These are phyloP conservation scores for Petrocephalus zakoni DNA, from an alignment of 2,113 vertebrate species.

Conservation along the genomic window DNA sequence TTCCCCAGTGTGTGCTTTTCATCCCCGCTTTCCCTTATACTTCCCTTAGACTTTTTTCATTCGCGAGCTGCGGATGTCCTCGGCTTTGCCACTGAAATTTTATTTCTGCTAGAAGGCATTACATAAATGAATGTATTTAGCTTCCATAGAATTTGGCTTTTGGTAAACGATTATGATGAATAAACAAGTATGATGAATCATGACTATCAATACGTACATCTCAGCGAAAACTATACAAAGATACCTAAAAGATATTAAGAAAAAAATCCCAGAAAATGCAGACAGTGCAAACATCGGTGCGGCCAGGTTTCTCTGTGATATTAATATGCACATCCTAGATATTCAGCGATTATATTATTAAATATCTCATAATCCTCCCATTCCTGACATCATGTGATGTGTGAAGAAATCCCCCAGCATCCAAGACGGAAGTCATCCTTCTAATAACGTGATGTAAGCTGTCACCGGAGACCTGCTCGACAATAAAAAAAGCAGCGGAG, in stretches of 20 bases:
- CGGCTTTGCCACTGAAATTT: background rate
- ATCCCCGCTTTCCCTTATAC: background rate
- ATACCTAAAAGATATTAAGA: background rate
- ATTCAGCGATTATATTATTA: slow-evolving; percentile 22
- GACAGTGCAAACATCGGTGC: background rate
- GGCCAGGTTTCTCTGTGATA: background rate
- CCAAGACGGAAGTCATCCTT: background rate
- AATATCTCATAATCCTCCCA: slow-evolving; percentile 16
- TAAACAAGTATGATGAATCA: background rate
- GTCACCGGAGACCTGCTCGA: slow-evolving; percentile 12
- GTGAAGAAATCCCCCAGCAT: background rate
- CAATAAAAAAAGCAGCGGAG: background rate
- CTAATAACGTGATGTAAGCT: slow-evolving; percentile 17
- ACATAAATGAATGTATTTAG: background rate
- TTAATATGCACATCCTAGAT: slow-evolving; percentile 7
- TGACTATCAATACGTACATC: background rate
- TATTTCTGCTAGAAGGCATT: background rate
- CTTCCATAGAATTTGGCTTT: background rate
- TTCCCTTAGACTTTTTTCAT: no score
- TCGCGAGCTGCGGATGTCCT: background rate
- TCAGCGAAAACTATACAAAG: background rate
- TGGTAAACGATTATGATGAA: background rate
- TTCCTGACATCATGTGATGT: slow-evolving; percentile 6
- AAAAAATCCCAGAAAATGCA: background rate
- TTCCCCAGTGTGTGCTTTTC: slow-evolving; percentile 46